Conservation (phyloP, 2,797 vertebrate genomes). For the Pteronotus mesoamericanus region DNA sequence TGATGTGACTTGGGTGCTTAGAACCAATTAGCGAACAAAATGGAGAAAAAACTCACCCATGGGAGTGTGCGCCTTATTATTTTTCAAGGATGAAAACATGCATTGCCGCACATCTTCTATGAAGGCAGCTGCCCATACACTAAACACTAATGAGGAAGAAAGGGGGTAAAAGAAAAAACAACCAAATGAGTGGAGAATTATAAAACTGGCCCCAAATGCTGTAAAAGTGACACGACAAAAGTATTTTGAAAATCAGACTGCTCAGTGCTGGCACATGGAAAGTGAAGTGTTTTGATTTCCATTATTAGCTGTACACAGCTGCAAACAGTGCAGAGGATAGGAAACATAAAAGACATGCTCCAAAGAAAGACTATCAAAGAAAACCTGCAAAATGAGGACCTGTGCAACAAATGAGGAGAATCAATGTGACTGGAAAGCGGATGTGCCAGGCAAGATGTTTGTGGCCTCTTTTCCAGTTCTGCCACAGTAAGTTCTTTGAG, state of each 20-base stretch:
- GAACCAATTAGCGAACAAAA: slow-evolving; percentile 17
- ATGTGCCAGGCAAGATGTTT: background rate
- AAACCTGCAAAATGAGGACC: background rate
- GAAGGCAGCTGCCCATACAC: slow-evolving; percentile 92
- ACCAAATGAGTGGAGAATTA: background rate
- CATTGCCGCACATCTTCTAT: slow-evolving; percentile 94
- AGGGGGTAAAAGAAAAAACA: slow-evolving; percentile 12
- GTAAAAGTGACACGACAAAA: background rate
- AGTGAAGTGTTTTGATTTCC: background rate
- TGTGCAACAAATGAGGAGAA: background rate
- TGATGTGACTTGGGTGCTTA: background rate
- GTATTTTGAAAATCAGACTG: slow-evolving; percentile 1
- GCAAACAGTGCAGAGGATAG: background rate
- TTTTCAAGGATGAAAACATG: slow-evolving; percentile 91
- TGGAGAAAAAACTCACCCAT: slow-evolving; percentile 85
- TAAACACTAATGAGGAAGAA: slow-evolving; percentile 86
- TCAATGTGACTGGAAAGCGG: background rate
- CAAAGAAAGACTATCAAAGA: background rate
- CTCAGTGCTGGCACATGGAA: background rate
- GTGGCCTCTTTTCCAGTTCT: background rate
- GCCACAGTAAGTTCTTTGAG: background rate
- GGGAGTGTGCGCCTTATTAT: slow-evolving; percentile 87
- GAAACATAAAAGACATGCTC: slow-evolving; percentile 3
- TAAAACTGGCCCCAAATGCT: background rate
- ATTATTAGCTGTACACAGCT: background rate